Base-by-base conservation (phyloP, 1,140 invertebrate genomes). In the Berghia stephanieae region DNA sequence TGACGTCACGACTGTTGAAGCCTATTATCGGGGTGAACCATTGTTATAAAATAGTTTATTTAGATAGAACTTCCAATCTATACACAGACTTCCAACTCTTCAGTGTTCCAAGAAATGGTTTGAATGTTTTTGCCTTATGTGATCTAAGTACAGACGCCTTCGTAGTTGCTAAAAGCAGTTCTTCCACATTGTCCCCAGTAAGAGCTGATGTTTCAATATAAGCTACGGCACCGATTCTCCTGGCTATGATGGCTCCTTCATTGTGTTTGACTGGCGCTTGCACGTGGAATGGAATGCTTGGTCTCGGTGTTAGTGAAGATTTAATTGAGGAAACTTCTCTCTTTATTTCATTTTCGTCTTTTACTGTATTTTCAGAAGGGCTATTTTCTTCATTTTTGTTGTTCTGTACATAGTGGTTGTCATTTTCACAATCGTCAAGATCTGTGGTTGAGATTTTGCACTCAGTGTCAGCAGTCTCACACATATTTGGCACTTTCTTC, bases 121-220 rank as follows among this genome's bases (percentile, higher is more conserved):
- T n/a, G n/a, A n/a, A n/a, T n/a, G n/a, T n/a, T n/a, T n/a, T n/a
- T n/a, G n/a, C n/a, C n/a, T n/a, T n/a, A n/a, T n/a, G n/a, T n/a
- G n/a, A n/a, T n/a, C n/a, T n/a, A n/a, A 67, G 63, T 38, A 76
- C 49, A 18, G 82, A 79, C 2, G 84, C 82, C 60, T 79, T 79
- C 8, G 83, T 83, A 10, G 84, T 83, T 4, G 80, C 80, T 72
- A 84, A 81, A 71, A 87, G 86, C 31, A 87, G 79, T 49, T 86
- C 84, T 66, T 80, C 52, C 46, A 86, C 80, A 60, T 84, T 84
- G n/a, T 86, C 86, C 36, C 84, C 82, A 2, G 82, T 86, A 55
- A 83, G 83, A 34, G 87, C 83, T 31, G 87, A 88, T 52, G 86
- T 86, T 72, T 88, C 87, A 42, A 87, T 66, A 76, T 88, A 88